phyloP scores from a whole-genome alignment of 2,113 vertebrate species.

The Crotalus tigris region DNA sequence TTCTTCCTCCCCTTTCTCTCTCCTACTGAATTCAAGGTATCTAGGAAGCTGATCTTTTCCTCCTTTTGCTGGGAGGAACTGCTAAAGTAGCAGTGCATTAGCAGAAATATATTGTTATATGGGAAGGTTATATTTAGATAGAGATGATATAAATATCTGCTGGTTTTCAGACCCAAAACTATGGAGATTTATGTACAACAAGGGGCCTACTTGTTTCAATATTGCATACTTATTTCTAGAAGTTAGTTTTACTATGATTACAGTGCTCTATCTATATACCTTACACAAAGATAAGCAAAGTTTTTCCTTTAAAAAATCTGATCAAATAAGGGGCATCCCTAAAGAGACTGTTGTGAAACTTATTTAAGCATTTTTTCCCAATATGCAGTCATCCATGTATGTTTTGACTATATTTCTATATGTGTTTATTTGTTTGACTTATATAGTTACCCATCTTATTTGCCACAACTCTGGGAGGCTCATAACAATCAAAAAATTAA shows the following conservation, averaged over 20 bases:
- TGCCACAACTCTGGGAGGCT: neutral
- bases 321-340: neutral
- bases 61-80: neutral
- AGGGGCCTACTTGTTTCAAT: neutral
- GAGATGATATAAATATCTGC: neutral
- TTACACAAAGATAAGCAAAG: neutral
- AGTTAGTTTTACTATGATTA: neutral
- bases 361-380: neutral
- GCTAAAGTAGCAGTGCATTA: neutral
- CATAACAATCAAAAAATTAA: neutral
- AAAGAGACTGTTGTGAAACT: neutral
- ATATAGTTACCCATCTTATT: neutral
- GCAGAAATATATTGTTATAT: neutral
- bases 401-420: neutral
- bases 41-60: neutral
- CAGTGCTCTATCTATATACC: neutral
- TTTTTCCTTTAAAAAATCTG: neutral
- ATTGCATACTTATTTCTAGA: neutral
- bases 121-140: neutral
- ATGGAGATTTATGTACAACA: neutral
- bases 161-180: neutral
- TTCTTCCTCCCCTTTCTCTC: neutral
- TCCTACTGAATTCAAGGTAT: neutral
- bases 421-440: neutral
- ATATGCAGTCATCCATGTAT: neutral